These are phyloP conservation scores for Alauda arvensis DNA, from an alignment of 2,797 vertebrate genomes.

Conservation along the genomic window DNA sequence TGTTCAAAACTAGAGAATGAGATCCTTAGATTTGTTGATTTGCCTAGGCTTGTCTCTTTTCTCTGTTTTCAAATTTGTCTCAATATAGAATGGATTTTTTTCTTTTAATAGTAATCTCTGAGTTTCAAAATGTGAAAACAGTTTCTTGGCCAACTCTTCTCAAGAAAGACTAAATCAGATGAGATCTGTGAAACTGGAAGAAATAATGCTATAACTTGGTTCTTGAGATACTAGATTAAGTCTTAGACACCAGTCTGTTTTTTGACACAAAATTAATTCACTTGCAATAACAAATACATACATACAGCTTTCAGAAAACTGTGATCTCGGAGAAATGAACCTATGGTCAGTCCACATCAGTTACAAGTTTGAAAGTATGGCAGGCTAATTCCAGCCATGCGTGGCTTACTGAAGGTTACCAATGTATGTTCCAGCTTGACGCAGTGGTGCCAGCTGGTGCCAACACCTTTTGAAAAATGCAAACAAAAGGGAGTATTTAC, in stretches of 20 bases:
- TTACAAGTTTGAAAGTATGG: not conserved
- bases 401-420: rapidly evolving
- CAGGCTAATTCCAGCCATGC: not conserved
- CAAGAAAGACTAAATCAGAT: not conserved
- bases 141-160: not conserved
- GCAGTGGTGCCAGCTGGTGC: not conserved
- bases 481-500: not conserved
- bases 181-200: not conserved
- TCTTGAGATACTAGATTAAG: not conserved
- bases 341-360: not conserved
- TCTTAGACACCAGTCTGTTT: not conserved
- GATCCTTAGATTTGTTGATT: not conserved
- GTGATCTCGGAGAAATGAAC: not conserved
- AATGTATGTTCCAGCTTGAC: not conserved
- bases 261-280: not conserved
- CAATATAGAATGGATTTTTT: not conserved
- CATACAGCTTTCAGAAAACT: not conserved
- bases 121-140: not conserved
- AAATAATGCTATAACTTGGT: not conserved
- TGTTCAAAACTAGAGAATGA: not conserved
- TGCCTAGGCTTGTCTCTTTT: not conserved
- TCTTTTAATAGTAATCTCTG: not conserved
- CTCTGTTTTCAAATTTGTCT: not conserved
- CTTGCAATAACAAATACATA: not conserved
- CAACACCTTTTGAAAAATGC: not conserved